These are phyloP conservation scores for Ochotona princeps DNA, from an alignment of 2,113 vertebrate genomes.

Conservation along the genomic window DNA sequence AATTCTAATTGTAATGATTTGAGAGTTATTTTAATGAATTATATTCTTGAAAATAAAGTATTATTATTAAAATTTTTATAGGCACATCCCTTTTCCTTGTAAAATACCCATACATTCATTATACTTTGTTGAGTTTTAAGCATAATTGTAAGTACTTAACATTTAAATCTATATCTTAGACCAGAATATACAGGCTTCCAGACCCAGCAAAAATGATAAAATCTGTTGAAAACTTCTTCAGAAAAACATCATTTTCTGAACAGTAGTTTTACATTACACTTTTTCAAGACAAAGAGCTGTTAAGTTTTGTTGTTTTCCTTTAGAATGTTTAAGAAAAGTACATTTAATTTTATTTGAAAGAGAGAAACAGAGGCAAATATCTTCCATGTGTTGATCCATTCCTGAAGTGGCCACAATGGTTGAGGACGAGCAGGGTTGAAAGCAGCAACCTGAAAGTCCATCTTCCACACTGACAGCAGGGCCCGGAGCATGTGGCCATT, in stretches of 20 bases:
- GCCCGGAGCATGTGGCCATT: too few species aligned
- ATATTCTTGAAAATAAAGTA: slow-evolving; percentile 23
- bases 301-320: background rate
- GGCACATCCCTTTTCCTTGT: background rate
- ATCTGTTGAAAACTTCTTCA: slow-evolving; percentile 4
- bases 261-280: background rate
- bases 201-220: background rate
- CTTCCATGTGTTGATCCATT: too few species aligned
- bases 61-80: slow-evolving; percentile 7
- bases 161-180: slow-evolving; percentile 7
- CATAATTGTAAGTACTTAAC: background rate
- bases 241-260: background rate
- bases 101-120: background rate
- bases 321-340: too few species aligned
- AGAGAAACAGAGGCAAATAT: too few species aligned
- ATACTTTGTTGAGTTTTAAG: slow-evolving; percentile 33
- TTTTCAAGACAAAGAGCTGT: background rate
- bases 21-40: slow-evolving; percentile 29
- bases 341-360: too few species aligned
- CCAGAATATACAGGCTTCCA: background rate
- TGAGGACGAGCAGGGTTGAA: too few species aligned
- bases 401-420: too few species aligned
- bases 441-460: too few species aligned
- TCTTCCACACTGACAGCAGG: too few species aligned
- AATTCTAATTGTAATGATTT: slow-evolving; percentile 30